Evolutionary conservation across 35 echinoderm and acorn worm species (phyloP), one percentile per base, ranked within the genome.

Genomic region (Chiridota heheva): DNA sequence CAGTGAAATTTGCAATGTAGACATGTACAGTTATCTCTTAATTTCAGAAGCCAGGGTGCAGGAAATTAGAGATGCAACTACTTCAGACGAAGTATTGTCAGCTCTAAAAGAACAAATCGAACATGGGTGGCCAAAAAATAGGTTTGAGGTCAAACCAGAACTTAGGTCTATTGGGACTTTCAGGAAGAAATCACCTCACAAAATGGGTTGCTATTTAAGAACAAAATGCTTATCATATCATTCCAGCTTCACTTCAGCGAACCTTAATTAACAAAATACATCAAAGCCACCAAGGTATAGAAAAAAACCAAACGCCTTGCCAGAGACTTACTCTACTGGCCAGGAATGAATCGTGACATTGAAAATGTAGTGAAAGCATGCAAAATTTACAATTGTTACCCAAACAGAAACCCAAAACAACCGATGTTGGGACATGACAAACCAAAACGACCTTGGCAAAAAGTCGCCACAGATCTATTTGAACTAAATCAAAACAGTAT

Each of bases 1-100:
- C n/a, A n/a, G n/a, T n/a, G n/a, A 86, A 94, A 58, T 72, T 48
- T 29, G n/a, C n/a, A n/a, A n/a, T n/a, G 81, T 94, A 1, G 85
- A 94, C 49, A 70, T 88, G 73, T 26, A 77, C 25, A 27, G 66
- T 28, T 42, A 78, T 38, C 15, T 85, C 31, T 73, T 63, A 29
- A 53, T 95, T 20, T 73, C 73, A 35, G 57, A 89, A 36, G 38
- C 56, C 60, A 77, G 73, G 27, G 59, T 57, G 43, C 30, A 58
- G 47, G 73, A 45, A 58, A 77, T 77, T 13, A 45, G 43, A 38
- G 4, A 31, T 28, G 63, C 82, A 40, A 90, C 86, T 76, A 18
- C 55, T 24, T 30, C 71, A 40, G 86, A 95, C 60, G 29, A 26
- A 49, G 73, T 42, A 4, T n/a, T 84, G 56, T 70, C 77, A 16